These are phyloP conservation scores for Napeogenes inachia DNA, from an alignment of 2,888 invertebrate species.

Conservation along the genomic window DNA sequence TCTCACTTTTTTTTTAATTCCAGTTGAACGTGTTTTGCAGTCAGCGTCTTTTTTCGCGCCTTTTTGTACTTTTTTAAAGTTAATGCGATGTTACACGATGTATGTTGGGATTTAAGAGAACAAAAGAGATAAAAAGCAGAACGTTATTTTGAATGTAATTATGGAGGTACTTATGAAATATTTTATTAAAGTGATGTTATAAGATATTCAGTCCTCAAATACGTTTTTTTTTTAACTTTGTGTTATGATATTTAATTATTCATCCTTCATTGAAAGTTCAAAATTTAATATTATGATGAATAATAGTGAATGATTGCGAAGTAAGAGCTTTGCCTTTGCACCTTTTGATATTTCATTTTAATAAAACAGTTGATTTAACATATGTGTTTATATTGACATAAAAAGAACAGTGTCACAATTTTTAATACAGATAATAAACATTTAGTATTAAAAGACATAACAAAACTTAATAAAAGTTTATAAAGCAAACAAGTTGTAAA, in stretches of 20 bases:
- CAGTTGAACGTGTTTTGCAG: constrained; percentile 57
- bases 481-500: constrained; percentile 2
- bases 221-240: no score
- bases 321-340: no score
- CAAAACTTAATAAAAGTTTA: not conserved
- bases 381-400: not conserved
- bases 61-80: constrained; percentile 46
- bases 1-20: constrained; percentile 46
- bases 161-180: not conserved
- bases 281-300: no score
- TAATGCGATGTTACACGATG: constrained; percentile 40
- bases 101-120: constrained; percentile 5
- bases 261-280: no score
- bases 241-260: no score
- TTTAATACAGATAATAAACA: not conserved
- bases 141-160: constrained; percentile 5
- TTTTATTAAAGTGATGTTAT: no score
- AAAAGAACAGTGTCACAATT: not conserved
- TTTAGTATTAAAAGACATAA: not conserved
- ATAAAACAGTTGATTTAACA: no score
- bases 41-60: constrained; percentile 39
- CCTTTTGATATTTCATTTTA: no score
- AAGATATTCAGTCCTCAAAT: no score
- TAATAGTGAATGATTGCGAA: no score
- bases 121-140: not conserved